Evolutionary conservation across 1,140 invertebrate genomes (phyloP), one percentile per base, ranked within the genome.

Genomic region (Micrasema minimum): DNA sequence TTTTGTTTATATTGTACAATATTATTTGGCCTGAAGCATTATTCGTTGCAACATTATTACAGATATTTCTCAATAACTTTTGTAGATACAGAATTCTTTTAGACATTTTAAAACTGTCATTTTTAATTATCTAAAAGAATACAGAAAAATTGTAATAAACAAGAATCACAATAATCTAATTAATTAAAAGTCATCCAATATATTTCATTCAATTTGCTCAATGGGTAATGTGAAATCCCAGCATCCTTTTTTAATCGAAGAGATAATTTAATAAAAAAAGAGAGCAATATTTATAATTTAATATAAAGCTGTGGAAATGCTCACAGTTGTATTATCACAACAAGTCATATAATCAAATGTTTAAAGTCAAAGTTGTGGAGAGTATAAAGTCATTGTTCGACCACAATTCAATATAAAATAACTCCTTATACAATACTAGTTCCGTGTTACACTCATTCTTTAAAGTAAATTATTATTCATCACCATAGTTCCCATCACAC

Each of bases 11-110:
- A n/a, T n/a, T n/a, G n/a, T n/a, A n/a, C 31, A 37, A n/a, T 16
- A 16, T 37, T 57, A 57, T 57, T 57, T 57, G 53, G 53, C 31
- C 31, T 57, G 53, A 57, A 57, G 53, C 53, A 57, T 18, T 57
- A 35, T 57, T 57, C 31, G 31, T 57, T 57, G 53, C 53, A 16
- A 57, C n/a, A 57, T 31, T 57, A 35, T 57, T 38, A 55, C n/a
- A n/a, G n/a, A n/a, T n/a, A n/a, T n/a, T n/a, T n/a, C n/a, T n/a
- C n/a, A n/a, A n/a, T n/a, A n/a, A n/a, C n/a, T n/a, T n/a, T n/a
- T n/a, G n/a, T n/a, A n/a, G n/a, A n/a, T n/a, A n/a, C n/a, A n/a
- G n/a, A n/a, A n/a, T n/a, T n/a, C n/a, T n/a, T n/a, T n/a, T n/a
- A n/a, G n/a, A n/a, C n/a, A n/a, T n/a, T n/a, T n/a, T n/a, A n/a